Conservation (phyloP, 2,888 invertebrate species). For the Clusia tigrina region DNA sequence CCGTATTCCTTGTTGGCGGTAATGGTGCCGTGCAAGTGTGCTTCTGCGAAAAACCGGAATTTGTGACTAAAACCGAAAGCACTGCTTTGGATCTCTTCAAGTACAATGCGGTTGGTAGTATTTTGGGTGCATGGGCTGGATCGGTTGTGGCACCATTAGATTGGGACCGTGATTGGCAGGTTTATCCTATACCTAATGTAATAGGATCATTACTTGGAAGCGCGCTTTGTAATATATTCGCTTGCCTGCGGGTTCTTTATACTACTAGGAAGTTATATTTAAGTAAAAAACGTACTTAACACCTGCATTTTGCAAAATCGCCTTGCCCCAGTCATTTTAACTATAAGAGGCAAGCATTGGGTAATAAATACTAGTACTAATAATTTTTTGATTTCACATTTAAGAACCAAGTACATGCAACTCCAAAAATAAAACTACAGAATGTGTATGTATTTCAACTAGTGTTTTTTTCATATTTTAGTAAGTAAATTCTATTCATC, state of each 20-base stretch:
- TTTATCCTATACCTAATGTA: slow-evolving; percentile 74
- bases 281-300: slow-evolving; percentile 58
- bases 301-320: too few relatives aligned
- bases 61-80: slow-evolving; percentile 60
- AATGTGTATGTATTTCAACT: too few relatives aligned
- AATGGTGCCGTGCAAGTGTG: slow-evolving; percentile 61
- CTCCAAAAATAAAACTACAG: too few relatives aligned
- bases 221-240: slow-evolving; percentile 65
- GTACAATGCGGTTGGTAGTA: slow-evolving; percentile 61
- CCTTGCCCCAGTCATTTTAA: too few relatives aligned
- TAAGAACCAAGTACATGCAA: neutral
- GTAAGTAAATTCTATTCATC: slow-evolving; percentile 61
- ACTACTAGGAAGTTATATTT: slow-evolving; percentile 59
- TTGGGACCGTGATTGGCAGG: slow-evolving; percentile 87
- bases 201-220: slow-evolving; percentile 71
- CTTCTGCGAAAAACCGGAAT: slow-evolving; percentile 62
- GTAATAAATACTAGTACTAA: too few relatives aligned
- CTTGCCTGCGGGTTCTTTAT: slow-evolving; percentile 59
- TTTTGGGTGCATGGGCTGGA: slow-evolving; percentile 80
- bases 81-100: slow-evolving; percentile 60
- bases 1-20: slow-evolving; percentile 61
- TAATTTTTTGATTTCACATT: too few relatives aligned
- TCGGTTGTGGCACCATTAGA: slow-evolving; percentile 83
- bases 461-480: neutral
- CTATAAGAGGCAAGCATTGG: too few relatives aligned